Base-by-base conservation (phyloP, 2,888 invertebrate genomes). In the Alentia gelatinosa region DNA sequence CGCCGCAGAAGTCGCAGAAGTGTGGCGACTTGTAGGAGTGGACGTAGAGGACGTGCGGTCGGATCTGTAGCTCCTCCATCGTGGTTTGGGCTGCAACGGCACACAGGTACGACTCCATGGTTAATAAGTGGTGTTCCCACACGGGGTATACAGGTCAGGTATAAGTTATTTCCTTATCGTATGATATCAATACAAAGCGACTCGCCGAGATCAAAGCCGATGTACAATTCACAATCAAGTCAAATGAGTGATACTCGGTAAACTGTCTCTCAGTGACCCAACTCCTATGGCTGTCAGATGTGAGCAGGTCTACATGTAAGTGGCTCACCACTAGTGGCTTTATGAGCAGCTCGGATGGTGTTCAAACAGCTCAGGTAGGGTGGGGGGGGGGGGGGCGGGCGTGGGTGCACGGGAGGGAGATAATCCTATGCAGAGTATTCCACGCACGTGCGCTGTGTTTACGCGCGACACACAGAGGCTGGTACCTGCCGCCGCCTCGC, bases 1-100 rank as follows among this genome's bases (percentile, higher is more conserved):
- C 99, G 56, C 99, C 99, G 96, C 99, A 99, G 97, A 99, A 99
- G 97, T 99, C 99, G 97, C 99, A 99, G 97, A 99, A 99, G 93
- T 99, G 99, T 92, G 99, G 99, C 93, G 98, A 98, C 97, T 99
- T 99, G 97, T 99, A 99, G 39, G 99, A 99, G 97, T 99, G 99
- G 93, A 99, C 99, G 94, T 98, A 97, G 91, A 99, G 97, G 93
- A 98, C 97, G 97, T 99, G 99, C 90, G 99, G 96, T 40, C 95
- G 94, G 37, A 96, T 95, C 94, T 96, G 95, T 37, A 96, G 93
- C 91, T 96, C 96, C 92, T 96, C 96, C 95, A 96, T 96, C 5
- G 95, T 95, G 9, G 95, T 95, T 91, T 95, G 94, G 89, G 95
- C 96, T 96, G 94, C 68, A 94, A 94, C 40, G 47, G 86, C 86